phyloP scores from a whole-genome alignment of 2,113 vertebrate genomes.

The Columbina picui region DNA sequence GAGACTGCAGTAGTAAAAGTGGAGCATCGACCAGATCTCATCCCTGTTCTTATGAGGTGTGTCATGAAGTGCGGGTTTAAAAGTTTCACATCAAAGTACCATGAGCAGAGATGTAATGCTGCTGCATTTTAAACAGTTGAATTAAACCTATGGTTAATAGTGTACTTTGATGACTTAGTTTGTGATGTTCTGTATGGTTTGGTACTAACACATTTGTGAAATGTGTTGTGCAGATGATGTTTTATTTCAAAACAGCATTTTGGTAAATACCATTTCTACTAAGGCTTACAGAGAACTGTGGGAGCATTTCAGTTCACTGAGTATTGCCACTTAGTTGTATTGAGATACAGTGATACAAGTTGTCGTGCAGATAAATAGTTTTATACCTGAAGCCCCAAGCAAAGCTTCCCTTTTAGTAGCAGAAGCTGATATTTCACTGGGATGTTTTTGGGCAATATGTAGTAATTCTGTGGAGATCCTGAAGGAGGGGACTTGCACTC shows the following conservation, averaged over 20 bases:
- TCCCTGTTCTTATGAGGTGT: slow-evolving; percentile 95
- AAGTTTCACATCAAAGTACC: background rate
- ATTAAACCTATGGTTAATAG: background rate
- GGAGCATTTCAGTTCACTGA: background rate
- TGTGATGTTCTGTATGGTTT: background rate
- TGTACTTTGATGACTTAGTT: background rate
- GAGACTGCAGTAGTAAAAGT: slow-evolving; percentile 84
- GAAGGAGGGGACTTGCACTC: background rate
- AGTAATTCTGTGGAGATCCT: background rate
- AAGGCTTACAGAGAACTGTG: background rate
- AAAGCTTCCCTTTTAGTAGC: background rate
- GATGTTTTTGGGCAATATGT: background rate
- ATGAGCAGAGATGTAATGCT: background rate
- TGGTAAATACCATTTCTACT: background rate
- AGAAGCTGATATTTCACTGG: background rate
- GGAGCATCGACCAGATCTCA: slow-evolving; percentile 85
- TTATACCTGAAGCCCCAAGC: background rate
- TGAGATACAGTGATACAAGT: background rate
- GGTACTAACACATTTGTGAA: background rate
- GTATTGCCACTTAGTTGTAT: background rate
- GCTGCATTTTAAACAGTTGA: background rate
- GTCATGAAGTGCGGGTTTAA: background rate
- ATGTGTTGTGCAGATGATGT: background rate
- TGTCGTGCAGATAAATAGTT: background rate
- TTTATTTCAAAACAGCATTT: background rate